A percentile compares a stretch with the other conserved stretches of the same genome.
Evolutionary conservation across 2,797 vertebrate species (phyloP).

Genomic region (Phrynocephalus vlangalii): DNA sequence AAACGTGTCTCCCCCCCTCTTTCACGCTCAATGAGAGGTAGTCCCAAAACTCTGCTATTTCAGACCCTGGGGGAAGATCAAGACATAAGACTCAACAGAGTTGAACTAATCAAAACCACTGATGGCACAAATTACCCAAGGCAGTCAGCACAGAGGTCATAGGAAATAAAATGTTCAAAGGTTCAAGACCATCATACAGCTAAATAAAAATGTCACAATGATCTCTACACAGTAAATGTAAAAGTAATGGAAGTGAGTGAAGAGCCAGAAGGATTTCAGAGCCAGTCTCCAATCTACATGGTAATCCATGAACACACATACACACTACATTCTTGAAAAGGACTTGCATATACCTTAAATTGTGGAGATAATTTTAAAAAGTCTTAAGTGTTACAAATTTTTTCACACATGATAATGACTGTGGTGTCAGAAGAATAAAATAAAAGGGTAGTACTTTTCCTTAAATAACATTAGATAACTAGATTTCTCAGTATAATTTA

Average conservation of each 20-base stretch:
- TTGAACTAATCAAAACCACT: conserved; percentile 43
- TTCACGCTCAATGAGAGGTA: conserved; percentile 18
- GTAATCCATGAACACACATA: conserved; percentile 44
- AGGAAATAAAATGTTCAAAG: conserved; percentile 31
- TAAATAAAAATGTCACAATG: conserved; percentile 27
- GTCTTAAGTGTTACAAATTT: neutral
- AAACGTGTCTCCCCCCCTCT: neutral
- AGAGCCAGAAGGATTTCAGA: conserved; percentile 28
- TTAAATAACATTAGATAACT: no score
- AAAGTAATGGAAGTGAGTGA: conserved; percentile 25
- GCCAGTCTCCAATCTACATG: conserved; percentile 21
- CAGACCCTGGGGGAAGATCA: conserved; percentile 43
- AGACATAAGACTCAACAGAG: conserved; percentile 35
- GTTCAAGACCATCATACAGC: conserved; percentile 27
- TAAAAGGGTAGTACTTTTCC: neutral
- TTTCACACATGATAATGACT: neutral
- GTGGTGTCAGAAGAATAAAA: neutral
- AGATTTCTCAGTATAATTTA: neutral
- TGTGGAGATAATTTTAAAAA: neutral
- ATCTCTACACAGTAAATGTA: neutral
- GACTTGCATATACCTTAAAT: neutral
- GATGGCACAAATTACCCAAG: conserved; percentile 23
- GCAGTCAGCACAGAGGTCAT: conserved; percentile 25
- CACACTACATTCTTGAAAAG: conserved; percentile 42
- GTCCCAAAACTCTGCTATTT: conserved; percentile 31